A percentile compares a stretch with the other conserved stretches of the same genome.
Evolutionary conservation across 2,888 invertebrate genomes (phyloP).

Genomic region (Anticlea derivata): DNA sequence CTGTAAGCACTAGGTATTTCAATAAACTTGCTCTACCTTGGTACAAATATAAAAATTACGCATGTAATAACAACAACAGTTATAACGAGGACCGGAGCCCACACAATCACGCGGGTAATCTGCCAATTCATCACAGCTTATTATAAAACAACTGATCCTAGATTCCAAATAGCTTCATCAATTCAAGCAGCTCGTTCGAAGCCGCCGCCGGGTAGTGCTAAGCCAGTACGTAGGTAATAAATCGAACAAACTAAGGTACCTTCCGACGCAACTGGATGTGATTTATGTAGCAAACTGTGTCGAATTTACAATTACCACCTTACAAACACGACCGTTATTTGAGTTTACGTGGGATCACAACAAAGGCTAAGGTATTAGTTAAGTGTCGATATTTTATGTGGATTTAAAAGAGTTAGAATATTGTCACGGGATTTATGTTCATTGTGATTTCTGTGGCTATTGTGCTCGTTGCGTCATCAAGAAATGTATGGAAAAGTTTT

Average conservation of each 20-base stretch:
- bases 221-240: slow-evolving; percentile 69
- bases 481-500: not conserved
- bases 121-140: slow-evolving; percentile 13
- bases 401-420: slow-evolving; percentile 45
- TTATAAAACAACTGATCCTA: slow-evolving; percentile 7
- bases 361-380: slow-evolving; percentile 36
- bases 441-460: slow-evolving; percentile 17
- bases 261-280: slow-evolving; percentile 65
- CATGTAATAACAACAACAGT: not conserved
- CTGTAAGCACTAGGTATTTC: too few species aligned
- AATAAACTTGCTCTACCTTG: not conserved
- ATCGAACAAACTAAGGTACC: slow-evolving; percentile 68
- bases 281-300: slow-evolving; percentile 73
- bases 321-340: slow-evolving; percentile 61
- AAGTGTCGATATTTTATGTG: slow-evolving; percentile 41
- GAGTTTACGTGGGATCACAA: slow-evolving; percentile 49
- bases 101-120: slow-evolving; percentile 19
- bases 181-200: slow-evolving; percentile 23
- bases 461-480: slow-evolving; percentile 3
- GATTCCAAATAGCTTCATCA: slow-evolving; percentile 32
- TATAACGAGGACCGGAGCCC: slow-evolving; percentile 13
- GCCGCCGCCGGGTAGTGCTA: slow-evolving; percentile 38
- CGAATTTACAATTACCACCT: slow-evolving; percentile 75
- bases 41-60: not conserved
- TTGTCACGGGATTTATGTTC: slow-evolving; percentile 36